phyloP scores from a whole-genome alignment of 2,797 vertebrate species.

The Artibeus lituratus region DNA sequence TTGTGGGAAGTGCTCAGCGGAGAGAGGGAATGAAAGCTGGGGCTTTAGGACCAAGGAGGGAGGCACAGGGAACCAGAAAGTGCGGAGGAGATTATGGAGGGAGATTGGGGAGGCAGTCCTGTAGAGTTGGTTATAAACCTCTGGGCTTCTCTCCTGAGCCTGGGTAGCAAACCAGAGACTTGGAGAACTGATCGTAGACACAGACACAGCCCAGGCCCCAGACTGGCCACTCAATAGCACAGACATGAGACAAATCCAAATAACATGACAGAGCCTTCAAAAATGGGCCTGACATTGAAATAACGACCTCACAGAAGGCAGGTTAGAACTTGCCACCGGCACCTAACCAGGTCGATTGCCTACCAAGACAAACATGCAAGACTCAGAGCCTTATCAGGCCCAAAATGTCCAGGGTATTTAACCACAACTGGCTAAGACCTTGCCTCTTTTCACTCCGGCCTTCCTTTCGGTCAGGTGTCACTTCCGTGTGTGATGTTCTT shows the following conservation, averaged over 20 bases:
- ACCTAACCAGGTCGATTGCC: neutral
- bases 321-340: neutral
- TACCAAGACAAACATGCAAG: neutral
- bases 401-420: neutral
- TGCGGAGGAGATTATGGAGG: neutral
- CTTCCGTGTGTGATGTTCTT: neutral
- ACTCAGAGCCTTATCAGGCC: neutral
- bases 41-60: neutral
- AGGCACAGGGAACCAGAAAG: neutral
- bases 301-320: neutral
- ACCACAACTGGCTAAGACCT: neutral
- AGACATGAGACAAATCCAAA: neutral
- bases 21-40: neutral
- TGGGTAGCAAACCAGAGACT: neutral
- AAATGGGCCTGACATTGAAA: neutral
- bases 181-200: neutral
- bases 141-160: neutral
- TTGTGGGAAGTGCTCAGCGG: neutral
- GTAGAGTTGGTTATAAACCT: neutral
- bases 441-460: neutral
- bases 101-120: neutral
- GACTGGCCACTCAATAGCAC: neutral
- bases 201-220: neutral
- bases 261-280: neutral
- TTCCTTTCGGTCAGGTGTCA: neutral